A percentile compares a stretch with the other conserved stretches of the same genome.
These are phyloP conservation scores for Melinaea menophilus DNA, from an alignment of 2,888 invertebrate species.

Conservation along the genomic window DNA sequence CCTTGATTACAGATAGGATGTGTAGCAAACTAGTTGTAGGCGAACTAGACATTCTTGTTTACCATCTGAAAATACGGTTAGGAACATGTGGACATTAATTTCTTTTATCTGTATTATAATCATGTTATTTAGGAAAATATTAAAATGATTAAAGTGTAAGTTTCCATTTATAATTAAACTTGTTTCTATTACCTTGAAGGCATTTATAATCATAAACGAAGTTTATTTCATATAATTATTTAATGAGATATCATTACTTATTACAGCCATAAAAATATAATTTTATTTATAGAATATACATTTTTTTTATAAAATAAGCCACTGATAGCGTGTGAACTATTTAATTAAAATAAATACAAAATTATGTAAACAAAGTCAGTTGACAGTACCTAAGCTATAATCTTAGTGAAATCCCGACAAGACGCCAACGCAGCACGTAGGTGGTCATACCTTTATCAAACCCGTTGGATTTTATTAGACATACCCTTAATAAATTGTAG, in stretches of 20 bases:
- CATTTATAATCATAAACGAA: constrained; percentile 29
- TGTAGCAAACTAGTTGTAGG: constrained; percentile 11
- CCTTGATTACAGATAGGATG: constrained; percentile 59
- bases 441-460: constrained; percentile 66
- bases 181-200: constrained; percentile 26
- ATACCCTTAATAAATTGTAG: constrained; percentile 60
- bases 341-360: not conserved
- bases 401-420: constrained; percentile 48
- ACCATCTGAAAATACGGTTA: not conserved
- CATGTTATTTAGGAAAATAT: too few species aligned
- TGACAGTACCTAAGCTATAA: constrained; percentile 38
- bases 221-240: constrained; percentile 27
- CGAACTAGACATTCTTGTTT: constrained; percentile 16
- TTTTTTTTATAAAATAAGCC: too few species aligned
- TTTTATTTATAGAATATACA: too few species aligned
- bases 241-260: constrained; percentile 21
- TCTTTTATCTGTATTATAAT: too few species aligned
- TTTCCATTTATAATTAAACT: constrained; percentile 7
- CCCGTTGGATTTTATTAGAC: constrained; percentile 58
- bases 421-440: constrained; percentile 64
- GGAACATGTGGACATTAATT: too few species aligned
- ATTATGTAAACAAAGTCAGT: constrained; percentile 35
- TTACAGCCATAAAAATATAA: constrained; percentile 1
- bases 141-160: too few species aligned
- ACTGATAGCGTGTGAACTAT: not conserved